These are phyloP conservation scores for Bugula neritina DNA, from an alignment of 2,888 invertebrate species.

Conservation along the genomic window DNA sequence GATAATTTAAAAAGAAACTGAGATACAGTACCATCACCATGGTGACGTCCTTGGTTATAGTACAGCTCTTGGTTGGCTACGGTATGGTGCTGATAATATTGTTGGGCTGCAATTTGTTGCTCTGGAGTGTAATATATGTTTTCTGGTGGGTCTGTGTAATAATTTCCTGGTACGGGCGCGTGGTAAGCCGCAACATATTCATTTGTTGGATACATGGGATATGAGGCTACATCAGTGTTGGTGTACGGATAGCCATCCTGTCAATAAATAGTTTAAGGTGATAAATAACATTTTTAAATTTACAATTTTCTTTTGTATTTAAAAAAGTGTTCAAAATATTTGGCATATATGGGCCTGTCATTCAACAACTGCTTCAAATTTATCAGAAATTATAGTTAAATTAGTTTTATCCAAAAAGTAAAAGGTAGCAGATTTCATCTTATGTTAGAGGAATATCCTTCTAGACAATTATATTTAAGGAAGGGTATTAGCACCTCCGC, in stretches of 20 bases:
- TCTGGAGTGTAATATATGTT: constrained; percentile 17
- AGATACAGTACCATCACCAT: constrained; percentile 2
- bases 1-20: too few species aligned
- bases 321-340: too few species aligned
- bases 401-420: too few species aligned
- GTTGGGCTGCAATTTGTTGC: neutral
- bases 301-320: neutral
- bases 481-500: too few species aligned
- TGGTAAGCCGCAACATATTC: constrained; percentile 15
- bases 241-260: constrained; percentile 18
- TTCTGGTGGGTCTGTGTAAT: neutral
- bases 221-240: constrained; percentile 4
- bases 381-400: too few species aligned
- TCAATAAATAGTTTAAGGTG: neutral
- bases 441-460: too few species aligned
- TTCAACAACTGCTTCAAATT: too few species aligned
- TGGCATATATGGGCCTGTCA: too few species aligned
- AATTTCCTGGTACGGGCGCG: neutral
- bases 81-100: constrained; percentile 6
- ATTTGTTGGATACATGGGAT: constrained; percentile 4
- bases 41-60: neutral
- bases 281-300: neutral
- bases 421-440: too few species aligned
- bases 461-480: too few species aligned
- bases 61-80: constrained; percentile 11